Evolutionary conservation across 2,113 vertebrate species (phyloP).

Genomic region (Prietella phreatophila): DNA sequence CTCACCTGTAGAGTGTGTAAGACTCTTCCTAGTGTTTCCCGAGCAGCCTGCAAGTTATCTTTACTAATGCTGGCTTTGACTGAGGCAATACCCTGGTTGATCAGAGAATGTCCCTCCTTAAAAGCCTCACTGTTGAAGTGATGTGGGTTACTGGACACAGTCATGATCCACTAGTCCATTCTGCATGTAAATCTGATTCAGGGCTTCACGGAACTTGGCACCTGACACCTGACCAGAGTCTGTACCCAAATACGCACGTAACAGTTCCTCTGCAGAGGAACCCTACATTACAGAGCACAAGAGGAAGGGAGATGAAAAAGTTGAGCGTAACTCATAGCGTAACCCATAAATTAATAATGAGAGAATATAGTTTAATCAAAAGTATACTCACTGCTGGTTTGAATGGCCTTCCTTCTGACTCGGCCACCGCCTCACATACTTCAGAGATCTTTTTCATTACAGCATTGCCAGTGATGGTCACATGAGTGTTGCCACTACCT

Average conservation of each 20-base stretch:
- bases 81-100: conserved; percentile 55
- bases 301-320: neutral
- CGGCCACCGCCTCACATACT: conserved; percentile 62
- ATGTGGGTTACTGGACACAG: conserved; percentile 59
- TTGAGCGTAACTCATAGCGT: neutral
- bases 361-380: neutral
- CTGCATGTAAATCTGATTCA: conserved; percentile 68
- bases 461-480: conserved; percentile 64
- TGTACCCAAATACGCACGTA: conserved; percentile 68
- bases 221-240: conserved; percentile 67
- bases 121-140: conserved; percentile 73
- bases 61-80: conserved; percentile 63
- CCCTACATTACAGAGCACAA: conserved; percentile 55
- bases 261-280: conserved; percentile 65
- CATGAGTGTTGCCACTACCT: conserved; percentile 58
- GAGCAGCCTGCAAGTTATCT: conserved; percentile 66
- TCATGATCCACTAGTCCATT: conserved; percentile 66
- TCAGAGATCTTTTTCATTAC: conserved; percentile 61
- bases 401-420: conserved; percentile 62
- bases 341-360: neutral
- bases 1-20: conserved; percentile 73
- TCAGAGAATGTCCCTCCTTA: conserved; percentile 60
- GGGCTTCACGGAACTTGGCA: conserved; percentile 65
- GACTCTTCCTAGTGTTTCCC: conserved; percentile 66
- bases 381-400: conserved; percentile 61